phyloP scores from a whole-genome alignment of 2,113 vertebrate species.

The Eurypyga helias region DNA sequence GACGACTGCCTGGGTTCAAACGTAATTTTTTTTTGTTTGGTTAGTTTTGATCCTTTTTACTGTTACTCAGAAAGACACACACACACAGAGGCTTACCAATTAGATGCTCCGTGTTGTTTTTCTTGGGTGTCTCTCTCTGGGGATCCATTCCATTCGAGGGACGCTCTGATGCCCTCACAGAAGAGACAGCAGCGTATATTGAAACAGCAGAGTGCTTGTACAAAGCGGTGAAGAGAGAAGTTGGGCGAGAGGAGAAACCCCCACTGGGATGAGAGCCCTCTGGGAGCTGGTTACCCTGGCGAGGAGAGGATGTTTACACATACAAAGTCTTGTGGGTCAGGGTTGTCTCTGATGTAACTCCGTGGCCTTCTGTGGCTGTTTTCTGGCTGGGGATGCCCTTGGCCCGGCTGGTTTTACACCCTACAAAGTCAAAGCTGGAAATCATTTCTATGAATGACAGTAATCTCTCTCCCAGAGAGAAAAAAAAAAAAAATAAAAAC shows the following conservation, averaged over 20 bases:
- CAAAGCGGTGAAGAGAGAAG: background rate
- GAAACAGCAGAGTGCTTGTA: background rate
- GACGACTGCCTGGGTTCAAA: background rate
- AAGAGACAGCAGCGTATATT: background rate
- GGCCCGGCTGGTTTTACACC: background rate
- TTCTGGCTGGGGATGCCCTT: background rate
- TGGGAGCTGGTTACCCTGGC: slow-evolving; percentile 32
- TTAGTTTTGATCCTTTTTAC: background rate
- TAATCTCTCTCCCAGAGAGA: background rate
- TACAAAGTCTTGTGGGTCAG: background rate
- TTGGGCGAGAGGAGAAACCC: background rate
- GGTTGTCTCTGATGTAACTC: background rate
- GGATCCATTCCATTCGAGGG: slow-evolving; percentile 50
- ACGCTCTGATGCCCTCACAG: background rate
- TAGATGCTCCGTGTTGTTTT: slow-evolving; percentile 72
- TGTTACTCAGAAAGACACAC: background rate
- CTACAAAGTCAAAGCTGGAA: background rate
- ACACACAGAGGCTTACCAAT: slow-evolving; percentile 77
- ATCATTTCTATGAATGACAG: background rate
- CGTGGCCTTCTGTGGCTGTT: fast-evolving
- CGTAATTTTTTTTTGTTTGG: background rate
- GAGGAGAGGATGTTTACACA: slow-evolving; percentile 22
- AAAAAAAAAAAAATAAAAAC: too few relatives aligned
- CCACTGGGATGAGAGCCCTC: background rate
- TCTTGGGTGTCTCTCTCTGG: slow-evolving; percentile 3